Conservation (phyloP, 1,140 invertebrate genomes). For the Parasteatoda tepidariorum region DNA sequence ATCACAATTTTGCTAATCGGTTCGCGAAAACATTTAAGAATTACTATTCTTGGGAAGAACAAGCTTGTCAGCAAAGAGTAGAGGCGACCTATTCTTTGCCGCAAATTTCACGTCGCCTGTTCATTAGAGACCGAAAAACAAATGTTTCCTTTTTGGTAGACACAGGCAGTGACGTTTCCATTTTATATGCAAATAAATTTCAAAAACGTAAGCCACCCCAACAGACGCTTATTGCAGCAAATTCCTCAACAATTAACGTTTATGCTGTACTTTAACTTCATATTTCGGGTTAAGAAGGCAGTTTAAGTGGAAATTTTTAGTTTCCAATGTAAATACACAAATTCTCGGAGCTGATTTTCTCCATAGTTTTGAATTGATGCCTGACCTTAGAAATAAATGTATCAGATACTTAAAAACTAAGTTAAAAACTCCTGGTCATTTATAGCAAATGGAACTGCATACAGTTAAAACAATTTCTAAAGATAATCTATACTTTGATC, state of each 20-base stretch:
- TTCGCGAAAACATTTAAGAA: no score
- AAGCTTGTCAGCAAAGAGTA: no score
- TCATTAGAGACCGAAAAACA: background rate
- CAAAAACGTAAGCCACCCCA: background rate
- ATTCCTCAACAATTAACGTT: constrained; percentile 31
- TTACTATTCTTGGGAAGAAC: no score
- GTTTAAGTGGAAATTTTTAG: background rate
- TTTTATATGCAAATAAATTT: constrained; percentile 9
- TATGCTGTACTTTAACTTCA: constrained; percentile 5
- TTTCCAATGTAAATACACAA: no score
- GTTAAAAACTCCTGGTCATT: background rate
- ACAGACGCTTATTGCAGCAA: constrained; percentile 28
- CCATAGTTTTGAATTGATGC: background rate
- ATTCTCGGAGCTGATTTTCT: background rate
- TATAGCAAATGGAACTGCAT: background rate
- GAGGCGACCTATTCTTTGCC: background rate
- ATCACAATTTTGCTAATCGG: no score
- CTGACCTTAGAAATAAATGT: no score
- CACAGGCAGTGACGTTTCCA: constrained; percentile 43
- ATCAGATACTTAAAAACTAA: background rate
- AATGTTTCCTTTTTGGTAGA: constrained; percentile 30
- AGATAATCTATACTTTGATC: background rate
- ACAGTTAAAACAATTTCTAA: background rate
- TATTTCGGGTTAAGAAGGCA: background rate
- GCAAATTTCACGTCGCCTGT: background rate